Base-by-base conservation (phyloP, 2,888 invertebrate species). In the Ectropis crepuscularia region DNA sequence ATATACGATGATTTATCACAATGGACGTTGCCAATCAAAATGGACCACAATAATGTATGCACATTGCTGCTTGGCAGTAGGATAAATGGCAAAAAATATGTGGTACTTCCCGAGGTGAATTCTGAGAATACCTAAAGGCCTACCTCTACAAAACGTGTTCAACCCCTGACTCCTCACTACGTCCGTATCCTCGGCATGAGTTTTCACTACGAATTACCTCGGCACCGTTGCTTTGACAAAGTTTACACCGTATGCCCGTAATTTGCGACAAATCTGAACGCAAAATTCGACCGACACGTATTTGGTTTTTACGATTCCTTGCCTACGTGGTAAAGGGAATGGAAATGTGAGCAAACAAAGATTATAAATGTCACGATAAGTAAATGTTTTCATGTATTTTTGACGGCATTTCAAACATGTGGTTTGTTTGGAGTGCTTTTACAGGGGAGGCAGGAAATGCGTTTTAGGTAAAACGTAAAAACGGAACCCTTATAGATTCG, bases 181-280 rank as follows among this genome's bases (percentile, higher is more conserved):
- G 41, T n/a, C 51, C 51, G 60, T 59, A 70, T 70, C 61, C 61
- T 62, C 49, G 59, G 63, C 65, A 57, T 57, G 70, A 65, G 72
- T 73, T 77, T 75, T 65, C 65, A 58, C 61, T 68, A 54, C 57
- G 67, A 76, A 72, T 80, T 76, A 77, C 70, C 71, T 63, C 61
- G 48, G 57, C 50, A 57, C 16, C 59, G 46, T 66, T 62, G 67
- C 70, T 72, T 72, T 70, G 67, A 68, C 63, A 71, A 75, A 74
- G 69, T 73, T 74, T 47, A 57, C 49, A 47, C 53, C 48, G 37
- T 45, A 57, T 55, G 61, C 53, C 58, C 64, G 47, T 54, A 61
- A 53, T 60, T 62, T 59, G 60, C 54, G 42, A 66, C 60, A 61
- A 71, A 67, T 66, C 38, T 49, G 61, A 65, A 67, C 60, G 60